Percentiles rank a stretch among this genome's conserved stretches.
Conservation (phyloP, 1,140 invertebrate species). For the Drosophila sp. region DNA sequence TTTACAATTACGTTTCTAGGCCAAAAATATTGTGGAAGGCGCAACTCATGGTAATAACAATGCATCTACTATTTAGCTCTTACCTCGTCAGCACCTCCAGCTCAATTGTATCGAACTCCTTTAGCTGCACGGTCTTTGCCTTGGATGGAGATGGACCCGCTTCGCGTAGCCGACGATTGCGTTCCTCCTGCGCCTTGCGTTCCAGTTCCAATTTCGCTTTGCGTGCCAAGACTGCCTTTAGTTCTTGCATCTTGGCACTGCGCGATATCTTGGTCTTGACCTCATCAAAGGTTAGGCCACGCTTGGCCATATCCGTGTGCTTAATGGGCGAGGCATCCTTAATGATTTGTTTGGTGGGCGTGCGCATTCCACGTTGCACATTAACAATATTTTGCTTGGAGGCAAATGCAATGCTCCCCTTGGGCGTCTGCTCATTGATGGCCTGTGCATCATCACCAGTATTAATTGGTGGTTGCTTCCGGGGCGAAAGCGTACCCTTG, state of each 20-base stretch:
- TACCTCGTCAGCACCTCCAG: conserved; percentile 90
- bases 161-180: conserved; percentile 70
- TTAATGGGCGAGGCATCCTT: conserved; percentile 71
- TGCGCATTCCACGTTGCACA: conserved; percentile 69
- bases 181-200: conserved; percentile 79
- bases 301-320: conserved; percentile 84
- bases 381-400: conserved; percentile 65
- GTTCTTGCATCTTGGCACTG: conserved; percentile 88
- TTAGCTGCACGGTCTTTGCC: conserved; percentile 85
- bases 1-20: conserved; percentile 73
- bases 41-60: conserved; percentile 12
- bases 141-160: conserved; percentile 85
- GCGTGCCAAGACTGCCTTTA: conserved; percentile 87
- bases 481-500: conserved; percentile 72
- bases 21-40: conserved; percentile 70
- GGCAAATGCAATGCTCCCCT: conserved; percentile 40
- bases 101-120: conserved; percentile 90
- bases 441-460: conserved; percentile 30
- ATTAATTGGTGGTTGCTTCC: conserved; percentile 62
- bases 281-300: conserved; percentile 88
- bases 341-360: conserved; percentile 82
- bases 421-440: conserved; percentile 67
- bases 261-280: conserved; percentile 88
- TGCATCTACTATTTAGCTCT: conserved; percentile 40
- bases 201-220: conserved; percentile 85